Evolutionary conservation across 2,113 vertebrate genomes (phyloP).

Genomic region (Strix aluco): DNA sequence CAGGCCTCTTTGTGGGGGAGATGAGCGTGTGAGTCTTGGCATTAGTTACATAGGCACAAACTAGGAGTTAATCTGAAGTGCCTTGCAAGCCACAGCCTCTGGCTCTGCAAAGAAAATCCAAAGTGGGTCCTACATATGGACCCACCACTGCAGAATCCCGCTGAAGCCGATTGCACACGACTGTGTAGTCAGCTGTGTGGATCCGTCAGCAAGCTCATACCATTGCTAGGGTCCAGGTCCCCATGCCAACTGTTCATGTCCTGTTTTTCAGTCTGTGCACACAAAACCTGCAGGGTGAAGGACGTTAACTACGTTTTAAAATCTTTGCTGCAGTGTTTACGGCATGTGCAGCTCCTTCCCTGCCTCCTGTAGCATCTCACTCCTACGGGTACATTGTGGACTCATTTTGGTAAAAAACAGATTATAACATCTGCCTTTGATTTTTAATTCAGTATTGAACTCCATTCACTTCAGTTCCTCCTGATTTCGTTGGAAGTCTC

Average conservation of each 20-base stretch:
- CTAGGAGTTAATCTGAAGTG: neutral
- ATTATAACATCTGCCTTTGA: neutral
- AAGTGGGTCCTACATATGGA: neutral
- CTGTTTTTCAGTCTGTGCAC: neutral
- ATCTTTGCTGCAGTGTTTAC: neutral
- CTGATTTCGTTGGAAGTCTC: neutral
- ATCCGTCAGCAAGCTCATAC: neutral
- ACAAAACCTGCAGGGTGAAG: neutral
- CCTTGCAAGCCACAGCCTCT: neutral
- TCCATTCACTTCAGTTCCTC: neutral
- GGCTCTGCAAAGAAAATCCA: neutral
- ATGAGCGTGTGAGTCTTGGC: neutral
- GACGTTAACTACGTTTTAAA: neutral
- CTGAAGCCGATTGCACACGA: rapidly evolving
- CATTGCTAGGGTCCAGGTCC: neutral
- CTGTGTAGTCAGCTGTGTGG: neutral
- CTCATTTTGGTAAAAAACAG: neutral
- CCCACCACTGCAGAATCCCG: rapidly evolving
- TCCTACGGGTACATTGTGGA: neutral
- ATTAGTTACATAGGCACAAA: neutral
- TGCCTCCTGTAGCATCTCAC: neutral
- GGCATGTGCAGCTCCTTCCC: neutral
- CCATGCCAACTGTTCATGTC: neutral
- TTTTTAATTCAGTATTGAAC: neutral
- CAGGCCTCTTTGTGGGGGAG: neutral